These are phyloP conservation scores for Corydoras sp. DNA, from an alignment of 2,113 vertebrate genomes.

Conservation along the genomic window DNA sequence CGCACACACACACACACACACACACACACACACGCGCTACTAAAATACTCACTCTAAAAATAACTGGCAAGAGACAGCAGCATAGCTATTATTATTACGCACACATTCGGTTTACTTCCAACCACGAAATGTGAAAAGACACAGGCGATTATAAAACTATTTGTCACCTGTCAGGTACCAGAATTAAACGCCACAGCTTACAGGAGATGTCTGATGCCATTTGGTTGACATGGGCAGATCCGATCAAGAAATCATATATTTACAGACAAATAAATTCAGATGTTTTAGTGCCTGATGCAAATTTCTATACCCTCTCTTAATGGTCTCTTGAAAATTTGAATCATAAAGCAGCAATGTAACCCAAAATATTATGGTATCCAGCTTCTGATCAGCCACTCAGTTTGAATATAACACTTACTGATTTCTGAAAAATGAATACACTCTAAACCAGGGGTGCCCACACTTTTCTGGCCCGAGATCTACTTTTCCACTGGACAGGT, in stretches of 20 bases:
- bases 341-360: conserved; percentile 31
- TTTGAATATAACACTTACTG: neutral
- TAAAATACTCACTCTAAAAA: conserved; percentile 69
- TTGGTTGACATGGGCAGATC: neutral
- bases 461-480: too few species aligned
- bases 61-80: conserved; percentile 58
- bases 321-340: conserved; percentile 39
- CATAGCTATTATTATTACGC: conserved; percentile 69
- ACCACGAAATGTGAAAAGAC: conserved; percentile 71
- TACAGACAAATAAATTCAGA: too few species aligned
- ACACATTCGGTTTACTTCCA: conserved; percentile 63
- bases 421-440: too few species aligned
- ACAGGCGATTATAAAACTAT: conserved; percentile 89
- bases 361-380: conserved; percentile 2
- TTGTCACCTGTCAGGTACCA: conserved; percentile 75
- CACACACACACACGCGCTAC: conserved; percentile 35
- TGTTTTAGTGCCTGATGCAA: conserved; percentile 1
- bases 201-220: conserved; percentile 13
- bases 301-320: conserved; percentile 43
- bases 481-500: too few species aligned
- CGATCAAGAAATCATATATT: too few species aligned
- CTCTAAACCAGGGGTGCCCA: too few species aligned
- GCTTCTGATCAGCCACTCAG: conserved; percentile 16
- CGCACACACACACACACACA: conserved; percentile 33
- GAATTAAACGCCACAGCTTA: conserved; percentile 62